Evolutionary conservation across 1,140 invertebrate genomes (phyloP), one percentile per base, ranked within the genome.

Genomic region (Trissolcus basalis): DNA sequence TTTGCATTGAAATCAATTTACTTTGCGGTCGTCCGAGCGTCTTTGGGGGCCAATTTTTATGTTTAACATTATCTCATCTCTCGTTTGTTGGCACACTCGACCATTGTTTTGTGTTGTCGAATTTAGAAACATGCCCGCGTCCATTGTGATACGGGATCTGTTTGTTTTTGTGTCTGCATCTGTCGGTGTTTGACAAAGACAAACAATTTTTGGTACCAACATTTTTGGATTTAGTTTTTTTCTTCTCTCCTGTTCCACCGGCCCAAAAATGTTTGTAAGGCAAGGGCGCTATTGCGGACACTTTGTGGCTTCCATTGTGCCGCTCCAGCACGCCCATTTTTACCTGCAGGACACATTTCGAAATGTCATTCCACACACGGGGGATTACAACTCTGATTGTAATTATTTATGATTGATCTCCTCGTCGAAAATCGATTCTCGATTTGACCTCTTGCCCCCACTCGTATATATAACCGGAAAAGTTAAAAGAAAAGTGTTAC

Each of bases 251-350:
- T n/a, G n/a, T n/a, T n/a, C n/a, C n/a, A n/a, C n/a, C n/a, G n/a
- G n/a, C n/a, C n/a, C n/a, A n/a, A n/a, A n/a, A n/a, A n/a, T n/a
- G n/a, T n/a, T n/a, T n/a, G n/a, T 61, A 15, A 65, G 44, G 55
- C 48, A 55, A 49, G 51, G 41, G 36, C 51, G 51, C 61, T 10
- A 15, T 65, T 65, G 51, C 41, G 45, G 51, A 48, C 51, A 55
- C 44, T 56, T 65, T 65, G 61, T 65, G 61, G 61, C 53, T 55
- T 43, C 39, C 13, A 45, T 56, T 56, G n/a, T 47, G 10, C 32
- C 27, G 14, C 13, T 36, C 5, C 11, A 59, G 53, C 64, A 68
- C 54, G 54, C 64, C 64, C 45, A 56, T 41, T 60, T 50, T 32
- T 61, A 61, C 48, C 45, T 13, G 45, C 41, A 61, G 19, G n/a